Percentiles rank a stretch among this genome's conserved stretches.
phyloP scores from a whole-genome alignment of 2,888 invertebrate genomes.

The Dryomyza anilis region DNA sequence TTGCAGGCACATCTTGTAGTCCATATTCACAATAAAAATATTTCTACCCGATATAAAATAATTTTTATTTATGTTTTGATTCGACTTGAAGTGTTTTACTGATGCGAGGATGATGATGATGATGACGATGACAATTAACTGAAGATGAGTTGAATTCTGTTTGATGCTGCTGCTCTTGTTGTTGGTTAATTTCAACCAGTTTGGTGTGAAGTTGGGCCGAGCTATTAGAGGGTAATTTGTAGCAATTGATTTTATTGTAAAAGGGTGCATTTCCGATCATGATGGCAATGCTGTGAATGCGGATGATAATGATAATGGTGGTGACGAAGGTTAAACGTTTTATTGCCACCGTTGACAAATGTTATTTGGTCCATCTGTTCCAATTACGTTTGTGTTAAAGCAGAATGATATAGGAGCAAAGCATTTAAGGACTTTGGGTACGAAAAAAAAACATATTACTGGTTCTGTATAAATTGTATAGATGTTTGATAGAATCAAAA shows the following conservation, averaged over 20 bases:
- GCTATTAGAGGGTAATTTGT: conserved; percentile 55
- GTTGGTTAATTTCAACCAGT: not conserved
- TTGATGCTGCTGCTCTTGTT: not conserved
- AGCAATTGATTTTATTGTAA: conserved; percentile 36
- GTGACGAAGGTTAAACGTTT: conserved; percentile 17
- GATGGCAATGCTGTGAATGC: not conserved
- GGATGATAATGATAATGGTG: not conserved
- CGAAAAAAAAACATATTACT: no score
- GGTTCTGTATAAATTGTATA: no score
- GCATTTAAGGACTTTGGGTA: no score
- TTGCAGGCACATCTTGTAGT: conserved; percentile 5
- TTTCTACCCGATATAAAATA: not conserved
- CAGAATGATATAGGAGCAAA: not conserved
- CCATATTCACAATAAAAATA: conserved; percentile 8
- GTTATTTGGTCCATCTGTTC: conserved; percentile 55
- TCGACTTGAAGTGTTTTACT: conserved; percentile 1
- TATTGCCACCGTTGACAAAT: conserved; percentile 35
- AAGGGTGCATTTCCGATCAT: conserved; percentile 1
- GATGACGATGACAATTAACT: not conserved
- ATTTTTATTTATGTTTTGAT: conserved; percentile 2
- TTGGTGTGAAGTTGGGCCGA: conserved; percentile 40
- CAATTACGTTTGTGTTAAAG: conserved; percentile 37
- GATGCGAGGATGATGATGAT: not conserved
- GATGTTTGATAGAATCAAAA: no score
- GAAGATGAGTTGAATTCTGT: not conserved